Conservation (phyloP, 2,888 invertebrate species). For the Cataglyphis cursor region DNA sequence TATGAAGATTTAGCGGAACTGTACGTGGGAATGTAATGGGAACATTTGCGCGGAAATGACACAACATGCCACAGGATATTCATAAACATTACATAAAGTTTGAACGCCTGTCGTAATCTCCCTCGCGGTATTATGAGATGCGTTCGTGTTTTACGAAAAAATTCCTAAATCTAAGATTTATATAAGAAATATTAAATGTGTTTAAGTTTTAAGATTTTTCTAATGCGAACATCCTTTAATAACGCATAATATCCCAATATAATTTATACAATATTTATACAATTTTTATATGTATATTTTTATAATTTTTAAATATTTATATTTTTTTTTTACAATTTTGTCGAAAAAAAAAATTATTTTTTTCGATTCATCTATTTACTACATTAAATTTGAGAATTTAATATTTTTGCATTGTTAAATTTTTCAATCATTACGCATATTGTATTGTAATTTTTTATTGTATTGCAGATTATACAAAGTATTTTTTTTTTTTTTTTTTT, state of each 20-base stretch:
- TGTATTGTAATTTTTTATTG: no score
- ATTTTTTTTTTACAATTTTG: neutral
- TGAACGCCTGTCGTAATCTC: neutral
- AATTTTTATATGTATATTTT: no score
- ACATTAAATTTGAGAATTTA: neutral
- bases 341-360: neutral
- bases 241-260: neutral
- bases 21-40: conserved; percentile 2
- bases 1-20: conserved; percentile 4
- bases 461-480: neutral
- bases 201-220: neutral
- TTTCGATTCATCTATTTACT: neutral
- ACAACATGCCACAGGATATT: conserved; percentile 3
- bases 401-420: neutral
- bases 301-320: no score
- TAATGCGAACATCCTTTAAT: neutral
- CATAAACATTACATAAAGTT: conserved; percentile 29
- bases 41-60: conserved; percentile 41
- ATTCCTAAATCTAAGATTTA: neutral
- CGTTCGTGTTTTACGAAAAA: neutral
- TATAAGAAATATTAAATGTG: neutral
- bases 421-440: neutral
- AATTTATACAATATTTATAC: neutral
- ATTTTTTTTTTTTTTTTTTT: neutral
- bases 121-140: conserved; percentile 3